Percentiles rank a stretch among this genome's conserved stretches.
Conservation (phyloP, 1,140 invertebrate genomes). For the Heliothis subflexa region DNA sequence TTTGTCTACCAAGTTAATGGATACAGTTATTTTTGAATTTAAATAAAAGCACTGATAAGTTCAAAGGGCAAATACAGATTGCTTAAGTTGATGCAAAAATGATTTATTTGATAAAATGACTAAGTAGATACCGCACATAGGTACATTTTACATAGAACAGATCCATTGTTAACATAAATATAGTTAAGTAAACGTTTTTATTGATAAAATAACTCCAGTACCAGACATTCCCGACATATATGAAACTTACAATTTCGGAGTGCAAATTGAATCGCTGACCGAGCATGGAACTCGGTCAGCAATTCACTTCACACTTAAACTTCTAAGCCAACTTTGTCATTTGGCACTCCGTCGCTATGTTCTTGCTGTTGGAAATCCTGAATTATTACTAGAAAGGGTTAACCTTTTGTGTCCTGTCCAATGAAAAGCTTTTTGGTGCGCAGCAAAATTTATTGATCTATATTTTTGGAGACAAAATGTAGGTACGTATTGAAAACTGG, state of each 20-base stretch:
- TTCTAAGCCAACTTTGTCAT: conserved; percentile 44
- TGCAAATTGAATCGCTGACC: conserved; percentile 41
- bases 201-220: background rate
- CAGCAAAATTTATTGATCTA: conserved; percentile 16
- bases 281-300: conserved; percentile 28
- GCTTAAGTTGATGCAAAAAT: background rate
- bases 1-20: conserved; percentile 62
- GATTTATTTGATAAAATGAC: background rate
- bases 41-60: background rate
- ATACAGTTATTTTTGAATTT: conserved; percentile 58
- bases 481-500: background rate
- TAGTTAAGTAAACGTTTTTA: background rate
- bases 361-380: conserved; percentile 22
- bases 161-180: background rate
- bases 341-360: conserved; percentile 32
- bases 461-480: background rate
- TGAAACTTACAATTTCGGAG: conserved; percentile 8
- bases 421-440: conserved; percentile 23
- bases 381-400: conserved; percentile 39
- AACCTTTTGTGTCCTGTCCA: conserved; percentile 28
- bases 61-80: background rate
- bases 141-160: no score
- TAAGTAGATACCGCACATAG: background rate
- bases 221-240: background rate
- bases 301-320: conserved; percentile 31